Evolutionary conservation across 2,797 vertebrate species (phyloP), one percentile per base, ranked within the genome.

Genomic region (Eleutherodactylus coqui): DNA sequence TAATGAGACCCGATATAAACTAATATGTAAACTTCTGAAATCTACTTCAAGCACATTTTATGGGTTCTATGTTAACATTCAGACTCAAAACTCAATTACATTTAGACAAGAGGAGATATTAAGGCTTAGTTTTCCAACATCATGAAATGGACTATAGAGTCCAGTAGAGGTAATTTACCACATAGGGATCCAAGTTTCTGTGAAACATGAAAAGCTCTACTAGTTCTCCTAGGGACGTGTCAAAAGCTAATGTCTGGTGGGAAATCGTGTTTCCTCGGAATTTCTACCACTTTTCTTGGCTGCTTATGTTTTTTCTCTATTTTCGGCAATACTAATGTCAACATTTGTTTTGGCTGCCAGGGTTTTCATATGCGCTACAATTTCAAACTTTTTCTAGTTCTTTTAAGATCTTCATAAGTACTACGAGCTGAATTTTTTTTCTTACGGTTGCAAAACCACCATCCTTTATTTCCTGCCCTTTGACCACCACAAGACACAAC

Each of bases 211-310:
- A 69, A 69, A 19, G 67, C 34, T 70, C 67, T 70, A 38, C 38
- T 41, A 41, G 34, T 70, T 41, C 67, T 70, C 67, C 17, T 5
- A 41, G 21, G 67, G 19, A 70, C 41, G 36, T 41, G 67, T 70
- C 67, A 70, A 24, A 69, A 70, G 36, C 36, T 41, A 24, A 70
- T 70, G 36, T 70, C 67, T 70, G 21, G 67, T 41, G 67, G 67
- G 36, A 70, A n/a, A 70, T 70, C 36, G 41, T 36, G 13, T 36
- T 36, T 69, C 17, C 34, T 69, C 8, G 24, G 64, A 17, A 69
- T 36, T 69, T 21, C 16, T 36, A 36, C 64, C 4, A 21, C 32
- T 36, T 38, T 69, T 8, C 64, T 69, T 69, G 58, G 8, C 58
- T 29, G n/a, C 58, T 62, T 62, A 62, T 27, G 11, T 62, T n/a